Evolutionary conservation across 92 coral and sea anemone species (phyloP), one percentile per base, ranked within the genome.

Genomic region (Epizoanthus stellaris): DNA sequence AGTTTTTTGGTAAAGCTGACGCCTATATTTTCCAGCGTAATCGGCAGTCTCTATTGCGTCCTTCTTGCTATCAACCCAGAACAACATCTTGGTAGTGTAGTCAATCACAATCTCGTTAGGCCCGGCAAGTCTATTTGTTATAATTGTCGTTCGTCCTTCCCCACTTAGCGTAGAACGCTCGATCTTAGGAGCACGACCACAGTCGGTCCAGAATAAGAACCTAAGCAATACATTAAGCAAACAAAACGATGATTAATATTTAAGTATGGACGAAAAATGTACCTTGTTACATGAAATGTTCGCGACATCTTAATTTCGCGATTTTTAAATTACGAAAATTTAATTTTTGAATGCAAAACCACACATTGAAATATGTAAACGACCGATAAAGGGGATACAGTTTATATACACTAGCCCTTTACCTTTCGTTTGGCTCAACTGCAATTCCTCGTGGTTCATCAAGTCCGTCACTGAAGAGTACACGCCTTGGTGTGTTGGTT

Each of bases 141-240:
- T 75, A 56, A 90, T 70, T 14, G 89, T 11, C 4, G 11, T 23
- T 73, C 87, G 65, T 0, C 76, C 74, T 64, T 65, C 86, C 10
- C 90, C 93, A 61, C 53, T 85, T 56, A 81, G 53, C 57, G 80
- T 67, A 13, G 76, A 60, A 43, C 86, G 76, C 43, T 87, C 85
- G 39, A 90, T 75, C 63, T 80, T 86, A 13, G 93, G 90, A 0
- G 20, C 42, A 42, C 10, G 16, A 34, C 92, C 92, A 89, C 92
- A 89, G 58, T 85, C 92, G 30, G 92, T 89, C 92, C 92, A 89
- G 58, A 80, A 71, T 52, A 89, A 64, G 14, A 64, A 81, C 34
- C 92, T 89, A 40, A 40, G 17, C 15, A 59, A n/a, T n/a, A n/a
- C n/a, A n/a, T n/a, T n/a, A n/a, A n/a, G n/a, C n/a, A n/a, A n/a